Evolutionary conservation across 2,888 invertebrate species (phyloP).

Genomic region (Pachliopta kotzebuea): DNA sequence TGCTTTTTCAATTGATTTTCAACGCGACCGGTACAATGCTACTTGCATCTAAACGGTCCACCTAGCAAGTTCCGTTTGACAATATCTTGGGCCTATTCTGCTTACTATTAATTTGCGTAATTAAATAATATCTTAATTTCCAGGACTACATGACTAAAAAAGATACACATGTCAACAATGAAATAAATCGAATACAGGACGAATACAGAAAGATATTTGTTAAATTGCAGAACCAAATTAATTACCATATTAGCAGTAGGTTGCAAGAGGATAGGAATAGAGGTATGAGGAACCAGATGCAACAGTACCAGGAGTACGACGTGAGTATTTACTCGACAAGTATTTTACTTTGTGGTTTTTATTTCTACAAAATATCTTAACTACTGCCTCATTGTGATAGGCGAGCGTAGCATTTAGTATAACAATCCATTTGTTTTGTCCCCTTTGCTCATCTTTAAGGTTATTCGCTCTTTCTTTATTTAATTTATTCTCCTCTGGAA

Average conservation of each 20-base stretch:
- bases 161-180: slow-evolving; percentile 82
- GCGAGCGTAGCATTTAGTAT: no score
- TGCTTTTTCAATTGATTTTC: no score
- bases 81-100: no score
- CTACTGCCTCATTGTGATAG: no score
- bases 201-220: slow-evolving; percentile 80
- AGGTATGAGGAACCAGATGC: slow-evolving; percentile 42
- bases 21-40: no score
- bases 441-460: no score
- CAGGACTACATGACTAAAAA: slow-evolving; percentile 83
- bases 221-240: slow-evolving; percentile 75
- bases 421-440: no score
- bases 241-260: slow-evolving; percentile 65
- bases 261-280: slow-evolving; percentile 61
- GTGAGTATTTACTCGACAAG: slow-evolving; percentile 42
- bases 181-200: slow-evolving; percentile 82
- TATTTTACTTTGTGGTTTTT: not conserved
- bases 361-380: no score
- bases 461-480: no score
- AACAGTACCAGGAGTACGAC: slow-evolving; percentile 48
- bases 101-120: not conserved
- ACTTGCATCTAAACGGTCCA: no score
- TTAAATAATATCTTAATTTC: slow-evolving; percentile 31
- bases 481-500: no score
- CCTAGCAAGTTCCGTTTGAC: no score